Base-by-base conservation (phyloP, 2,888 invertebrate species). In the Adelognathus sp. region DNA sequence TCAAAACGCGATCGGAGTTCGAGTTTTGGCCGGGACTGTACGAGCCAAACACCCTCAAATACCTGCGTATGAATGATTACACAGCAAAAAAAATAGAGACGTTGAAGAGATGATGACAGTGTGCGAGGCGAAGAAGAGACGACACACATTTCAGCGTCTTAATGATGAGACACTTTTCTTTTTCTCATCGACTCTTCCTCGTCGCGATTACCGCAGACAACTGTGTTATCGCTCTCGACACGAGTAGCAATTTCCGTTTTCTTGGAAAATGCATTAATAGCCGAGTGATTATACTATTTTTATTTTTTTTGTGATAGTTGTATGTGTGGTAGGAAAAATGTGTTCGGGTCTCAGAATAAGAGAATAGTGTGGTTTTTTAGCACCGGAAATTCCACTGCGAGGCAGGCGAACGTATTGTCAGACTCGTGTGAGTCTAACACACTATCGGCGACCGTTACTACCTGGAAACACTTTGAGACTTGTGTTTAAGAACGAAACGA, bases 251-350 rank as follows among this genome's bases (percentile, higher is more conserved):
- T 78, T 74, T 70, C 39, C 74, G 52, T 54, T 52, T 74, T 78
- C 63, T 74, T 64, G 74, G 41, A 78, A 78, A 74, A 74, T 69
- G 70, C 64, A 73, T 74, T 78, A 78, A 74, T 78, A 29, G 67
- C 69, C 72, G 56, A 36, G 36, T 61, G 31, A 54, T n/a, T 29
- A 5, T 52, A 63, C 18, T 29, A 33, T 2, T 60, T 67, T 41
- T 18, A 18, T 46, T 18, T 14, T n/a, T 24, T 21, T n/a, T 24
- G 0, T 5, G 11, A 63, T 44, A 60, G 61, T 56, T 36, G 36
- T 61, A 63, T 56, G 61, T 24, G 16, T 66, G 39, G 54, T 4
- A 33, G 36, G 21, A 41, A 66, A 36, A 31, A n/a, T 50, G 41
- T 44, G 41, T 54, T 7, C 33, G 31, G n/a, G 50, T n/a, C 44